A percentile compares a stretch with the other conserved stretches of the same genome.
phyloP scores from a whole-genome alignment of 1,140 invertebrate species.

The Drosophila kikkawai region DNA sequence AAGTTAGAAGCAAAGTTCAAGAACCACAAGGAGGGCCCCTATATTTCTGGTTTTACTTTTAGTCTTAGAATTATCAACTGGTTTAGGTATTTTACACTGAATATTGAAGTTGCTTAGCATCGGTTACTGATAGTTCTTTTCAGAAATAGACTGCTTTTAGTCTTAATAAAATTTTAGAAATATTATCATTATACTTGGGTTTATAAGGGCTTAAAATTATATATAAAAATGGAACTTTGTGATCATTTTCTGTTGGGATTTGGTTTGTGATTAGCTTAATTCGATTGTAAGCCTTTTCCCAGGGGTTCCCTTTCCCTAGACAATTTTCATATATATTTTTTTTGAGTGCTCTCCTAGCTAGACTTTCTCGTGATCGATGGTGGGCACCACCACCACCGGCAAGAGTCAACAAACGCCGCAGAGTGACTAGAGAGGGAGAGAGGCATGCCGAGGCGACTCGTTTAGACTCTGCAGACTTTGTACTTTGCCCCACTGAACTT shows the following conservation, averaged over 20 bases:
- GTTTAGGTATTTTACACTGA: neutral
- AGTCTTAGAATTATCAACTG: neutral
- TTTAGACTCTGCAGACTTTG: conserved; percentile 80
- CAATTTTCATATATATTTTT: neutral
- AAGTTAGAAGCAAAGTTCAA: neutral
- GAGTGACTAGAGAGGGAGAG: conserved; percentile 3
- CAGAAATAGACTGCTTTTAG: neutral
- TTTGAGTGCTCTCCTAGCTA: neutral
- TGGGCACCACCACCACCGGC: conserved; percentile 4
- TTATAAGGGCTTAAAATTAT: neutral
- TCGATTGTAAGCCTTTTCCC: too few relatives aligned
- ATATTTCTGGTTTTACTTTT: neutral
- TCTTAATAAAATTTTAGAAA: neutral
- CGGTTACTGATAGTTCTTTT: neutral
- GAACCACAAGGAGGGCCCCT: too few relatives aligned
- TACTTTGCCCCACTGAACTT: conserved; percentile 84
- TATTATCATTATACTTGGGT: neutral
- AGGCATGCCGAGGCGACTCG: conserved; percentile 9
- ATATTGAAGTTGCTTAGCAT: neutral
- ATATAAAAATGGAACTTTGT: neutral
- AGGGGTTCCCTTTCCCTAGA: neutral
- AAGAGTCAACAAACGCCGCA: conserved; percentile 66
- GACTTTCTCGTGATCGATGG: conserved; percentile 2
- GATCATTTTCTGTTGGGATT: neutral
- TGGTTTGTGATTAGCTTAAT: neutral